Conservation (phyloP, 1,140 invertebrate genomes). For the Heliconius hermathena region DNA sequence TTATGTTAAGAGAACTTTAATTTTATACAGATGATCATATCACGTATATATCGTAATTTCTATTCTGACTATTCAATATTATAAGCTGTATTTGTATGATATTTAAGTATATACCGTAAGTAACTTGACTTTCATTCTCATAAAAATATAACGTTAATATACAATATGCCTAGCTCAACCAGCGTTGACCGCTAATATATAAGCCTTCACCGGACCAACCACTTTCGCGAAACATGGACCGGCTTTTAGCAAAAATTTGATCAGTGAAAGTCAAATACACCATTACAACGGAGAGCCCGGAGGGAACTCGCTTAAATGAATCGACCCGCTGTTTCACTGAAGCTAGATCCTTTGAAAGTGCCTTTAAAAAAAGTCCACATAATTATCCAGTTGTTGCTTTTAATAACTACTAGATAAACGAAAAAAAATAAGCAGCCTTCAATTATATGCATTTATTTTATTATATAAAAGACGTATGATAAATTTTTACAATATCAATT, state of each 20-base stretch:
- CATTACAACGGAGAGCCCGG: constrained; percentile 47
- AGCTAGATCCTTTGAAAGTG: constrained; percentile 34
- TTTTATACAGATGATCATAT: no score
- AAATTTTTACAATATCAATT: constrained; percentile 27
- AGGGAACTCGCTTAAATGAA: constrained; percentile 63
- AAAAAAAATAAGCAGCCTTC: not conserved
- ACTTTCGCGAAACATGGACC: constrained; percentile 77
- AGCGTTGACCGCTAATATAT: constrained; percentile 52
- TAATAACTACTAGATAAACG: not conserved
- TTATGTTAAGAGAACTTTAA: no score
- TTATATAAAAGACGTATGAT: constrained; percentile 13
- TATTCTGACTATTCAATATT: not conserved
- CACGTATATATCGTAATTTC: no score
- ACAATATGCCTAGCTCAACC: constrained; percentile 48
- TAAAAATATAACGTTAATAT: constrained; percentile 44
- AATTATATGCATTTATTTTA: not conserved
- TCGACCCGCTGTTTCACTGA: constrained; percentile 43
- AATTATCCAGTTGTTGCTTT: not conserved
- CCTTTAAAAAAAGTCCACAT: constrained; percentile 17
- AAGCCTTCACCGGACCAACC: constrained; percentile 64
- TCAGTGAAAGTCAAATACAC: constrained; percentile 73
- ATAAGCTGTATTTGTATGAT: constrained; percentile 2
- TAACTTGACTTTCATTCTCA: constrained; percentile 4
- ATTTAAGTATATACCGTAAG: not conserved
- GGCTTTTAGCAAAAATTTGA: constrained; percentile 81